A percentile compares a stretch with the other conserved stretches of the same genome.
Evolutionary conservation across 2,888 invertebrate species (phyloP).

Genomic region (Cordilura impudica): DNA sequence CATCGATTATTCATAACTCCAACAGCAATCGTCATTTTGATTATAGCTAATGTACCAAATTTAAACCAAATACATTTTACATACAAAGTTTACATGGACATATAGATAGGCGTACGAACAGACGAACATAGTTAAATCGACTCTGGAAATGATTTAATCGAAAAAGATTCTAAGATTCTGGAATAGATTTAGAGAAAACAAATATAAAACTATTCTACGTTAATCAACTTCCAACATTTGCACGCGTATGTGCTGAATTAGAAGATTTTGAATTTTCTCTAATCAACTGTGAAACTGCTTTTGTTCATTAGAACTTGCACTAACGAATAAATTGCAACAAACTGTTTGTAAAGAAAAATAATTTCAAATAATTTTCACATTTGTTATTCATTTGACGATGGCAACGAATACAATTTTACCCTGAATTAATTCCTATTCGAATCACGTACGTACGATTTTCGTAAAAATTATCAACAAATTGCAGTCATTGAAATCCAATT

Average conservation of each 20-base stretch:
- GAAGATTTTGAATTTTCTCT: constrained; percentile 1
- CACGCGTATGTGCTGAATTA: constrained; percentile 13
- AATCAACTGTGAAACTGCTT: constrained; percentile 18
- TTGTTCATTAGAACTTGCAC: neutral
- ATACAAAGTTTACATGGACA: no score
- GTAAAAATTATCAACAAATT: constrained; percentile 74
- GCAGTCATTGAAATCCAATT: constrained; percentile 77
- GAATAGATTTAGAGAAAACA: no score
- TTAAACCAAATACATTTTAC: no score
- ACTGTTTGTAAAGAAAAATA: constrained; percentile 17
- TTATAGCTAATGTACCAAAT: no score
- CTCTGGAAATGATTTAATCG: no score
- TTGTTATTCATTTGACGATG: constrained; percentile 21
- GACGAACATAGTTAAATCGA: no score
- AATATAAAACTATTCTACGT: no score
- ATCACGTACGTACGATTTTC: constrained; percentile 54
- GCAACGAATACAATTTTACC: neutral
- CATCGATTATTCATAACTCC: no score
- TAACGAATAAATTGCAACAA: constrained; percentile 27
- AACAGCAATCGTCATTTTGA: no score
- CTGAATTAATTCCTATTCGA: constrained; percentile 62
- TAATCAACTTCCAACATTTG: neutral
- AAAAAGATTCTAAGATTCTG: no score
- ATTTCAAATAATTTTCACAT: constrained; percentile 1
- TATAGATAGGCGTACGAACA: no score